Base-by-base conservation (phyloP, 92 coral and sea anemone genomes). In the Zoanthus solanderi region DNA sequence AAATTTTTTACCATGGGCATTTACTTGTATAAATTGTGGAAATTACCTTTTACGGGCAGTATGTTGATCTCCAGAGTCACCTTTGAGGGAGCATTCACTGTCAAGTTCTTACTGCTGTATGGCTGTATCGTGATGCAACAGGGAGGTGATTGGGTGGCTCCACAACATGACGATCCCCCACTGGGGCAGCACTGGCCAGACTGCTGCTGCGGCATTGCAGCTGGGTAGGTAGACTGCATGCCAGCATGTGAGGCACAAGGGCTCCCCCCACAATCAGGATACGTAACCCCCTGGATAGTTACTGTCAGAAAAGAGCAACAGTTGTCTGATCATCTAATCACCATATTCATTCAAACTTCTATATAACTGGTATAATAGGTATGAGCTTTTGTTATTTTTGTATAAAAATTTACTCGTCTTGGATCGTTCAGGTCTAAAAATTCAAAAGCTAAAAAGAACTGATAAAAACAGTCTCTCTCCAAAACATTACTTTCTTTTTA, bases 251-350 rank as follows among this genome's bases (percentile, higher is more conserved):
- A 63, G 4, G 57, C 60, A 10, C 85, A 80, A 67, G 85, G 85
- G 74, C 42, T 61, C 44, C 85, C 85, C 69, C 85, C 85, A 44
- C 85, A 80, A 13, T n/a, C n/a, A n/a, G 83, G 83, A 45, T 78
- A 78, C 4, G 83, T 57, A 37, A 16, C 53, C 15, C 85, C 85
- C 42, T 80, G 85, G 75, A 80, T 72, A n/a, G n/a, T n/a, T 57
- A 80, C 85, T 80, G 85, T 44, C 44, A 1, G 10, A 9, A 79
- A 14, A 34, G 31, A 30, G 28, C 72, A 67, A 4, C 32, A 67
- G 7, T 67, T 9, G 4, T 30, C 9, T 18, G 9, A 34, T 67
- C 28, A 1, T 12, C 6, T 58, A 15, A 5, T 18, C 2, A 12
- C 12, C 1, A n/a, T 14, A 14, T 14, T 10, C 23, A 15, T 0